Evolutionary conservation across 1,140 invertebrate species (phyloP), one percentile per base, ranked within the genome.

Genomic region (Phortica variegata): DNA sequence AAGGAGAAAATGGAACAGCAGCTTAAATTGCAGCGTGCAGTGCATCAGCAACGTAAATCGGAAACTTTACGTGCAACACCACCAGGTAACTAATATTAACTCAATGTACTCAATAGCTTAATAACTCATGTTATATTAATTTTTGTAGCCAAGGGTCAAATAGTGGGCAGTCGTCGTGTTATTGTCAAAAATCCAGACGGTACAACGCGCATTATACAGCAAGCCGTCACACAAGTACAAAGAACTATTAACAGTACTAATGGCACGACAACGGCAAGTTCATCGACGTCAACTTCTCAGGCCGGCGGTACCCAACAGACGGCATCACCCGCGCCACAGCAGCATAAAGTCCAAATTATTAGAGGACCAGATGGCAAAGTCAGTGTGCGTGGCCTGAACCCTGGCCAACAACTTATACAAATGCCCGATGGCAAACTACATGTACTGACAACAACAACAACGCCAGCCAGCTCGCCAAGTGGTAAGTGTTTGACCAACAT

Each of bases 341-440:
- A 83, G 43, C 88, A 91, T 69, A 88, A 90, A 72, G 88, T 97
- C 20, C 93, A 95, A 79, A 93, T 97, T 47, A 86, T 94, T 54
- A 86, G 91, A 60, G 85, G 87, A 1, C 87, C 90, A 0, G 91
- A 95, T 77, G 93, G 93, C 13, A 93, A 95, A 77, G 79, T 97
- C 1, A 91, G 93, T 73, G 92, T 97, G 3, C 83, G 90, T 48
- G 95, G 94, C 6, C 78, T 97, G 2, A 82, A 94, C 74, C 89
- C 92, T 37, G 92, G 93, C n/a, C 95, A 98, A 66, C 92, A 96
- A 61, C 78, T 96, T 18, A 86, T 96, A 17, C 90, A 95, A 72
- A 87, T 95, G 82, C 86, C 93, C 0, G 93, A 97, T 78, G 95
- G 95, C 0, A 91, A 94, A 76, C 77, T 97, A 21, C 93, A 97